Evolutionary conservation across 1,140 invertebrate genomes (phyloP), one percentile per base, ranked within the genome.

Genomic region (Papilio dardanus): DNA sequence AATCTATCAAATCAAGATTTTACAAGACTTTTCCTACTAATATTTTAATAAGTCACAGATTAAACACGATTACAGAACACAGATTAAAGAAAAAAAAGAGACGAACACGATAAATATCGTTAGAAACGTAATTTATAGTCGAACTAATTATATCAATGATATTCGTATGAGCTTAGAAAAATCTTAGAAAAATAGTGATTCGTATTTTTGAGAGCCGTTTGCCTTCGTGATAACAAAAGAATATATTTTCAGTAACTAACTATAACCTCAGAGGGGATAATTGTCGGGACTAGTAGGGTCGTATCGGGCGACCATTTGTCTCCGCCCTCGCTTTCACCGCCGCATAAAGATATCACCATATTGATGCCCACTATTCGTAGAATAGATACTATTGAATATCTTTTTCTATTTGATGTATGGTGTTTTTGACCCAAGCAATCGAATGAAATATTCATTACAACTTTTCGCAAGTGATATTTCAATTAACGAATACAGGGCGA

Each of bases 311-410:
- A 24, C 68, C 37, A 71, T 71, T 71, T 71, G 40, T 71, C 68
- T 71, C 37, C 40, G 68, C 68, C 68, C 66, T 68, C 66, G 33
- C 30, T n/a, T 21, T 37, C 30, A 12, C 21, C 37, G 68, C 10
- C 37, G 28, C 19, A 71, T 71, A 40, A 46, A 71, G 40, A 71
- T 71, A 71, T 71, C 68, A 24, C 21, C 68, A 46, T 42, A 42
- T 71, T 71, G 68, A 71, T 71, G 24, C 8, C 21, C 14, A 46
- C 7, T 10, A 71, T 42, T 46, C 21, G 37, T 67, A 21, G 14
- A 33, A 37, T 35, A 30, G 66, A 67, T 10, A 30, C 16, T 67
- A 67, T 37, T 19, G 33, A 37, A 67, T 37, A 37, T 67, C 33
- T 67, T 10, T 16, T 7, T n/a, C 8, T 31, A 21, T 40, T 68